Evolutionary conservation across 2,888 invertebrate species (phyloP), one percentile per base, ranked within the genome.

Genomic region (Drosophila mimica): DNA sequence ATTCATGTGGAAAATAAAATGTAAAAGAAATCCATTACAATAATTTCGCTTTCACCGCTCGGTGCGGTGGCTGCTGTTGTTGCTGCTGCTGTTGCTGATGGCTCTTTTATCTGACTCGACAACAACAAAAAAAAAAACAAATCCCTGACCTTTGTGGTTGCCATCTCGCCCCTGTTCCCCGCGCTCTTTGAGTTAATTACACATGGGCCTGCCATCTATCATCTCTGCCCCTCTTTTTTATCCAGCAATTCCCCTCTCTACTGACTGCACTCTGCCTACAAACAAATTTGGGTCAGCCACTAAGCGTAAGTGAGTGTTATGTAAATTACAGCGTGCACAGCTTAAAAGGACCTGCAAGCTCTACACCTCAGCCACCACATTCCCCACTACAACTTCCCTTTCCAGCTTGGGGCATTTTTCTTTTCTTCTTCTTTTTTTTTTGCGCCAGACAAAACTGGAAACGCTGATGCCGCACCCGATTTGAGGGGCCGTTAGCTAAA

Each of bases 261-360:
- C 46, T 61, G 75, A 52, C 71, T 64, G 13, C 67, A 70, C 56
- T 79, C 56, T 79, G 79, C 59, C 70, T 62, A 20, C 70, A 28
- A 61, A 68, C 20, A 34, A 53, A 87, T 91, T 88, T 90, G 74
- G 91, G 87, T 88, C 87, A 88, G 81, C 68, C 83, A 81, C 85
- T 90, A 89, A 84, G 88, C 89, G 76, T 79, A 76, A 89, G 87
- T 84, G 91, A 90, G 86, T 88, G 89, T 88, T 90, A 88, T 88
- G 87, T 85, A 88, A 91, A 91, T 90, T 88, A 80, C 69, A 69
- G 67, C 46, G 71, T 53, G 84, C 53, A 70, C 53, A 63, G 68
- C 76, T 74, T 60, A 53, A 79, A 85, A 87, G 86, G 88, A 91
- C 71, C 77, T 74, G 74, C 79, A 74, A 71, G 79, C 62, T 63